These are phyloP conservation scores for Pachyrhynchus sulphureomaculatus DNA, from an alignment of 1,140 invertebrate genomes.

Conservation along the genomic window DNA sequence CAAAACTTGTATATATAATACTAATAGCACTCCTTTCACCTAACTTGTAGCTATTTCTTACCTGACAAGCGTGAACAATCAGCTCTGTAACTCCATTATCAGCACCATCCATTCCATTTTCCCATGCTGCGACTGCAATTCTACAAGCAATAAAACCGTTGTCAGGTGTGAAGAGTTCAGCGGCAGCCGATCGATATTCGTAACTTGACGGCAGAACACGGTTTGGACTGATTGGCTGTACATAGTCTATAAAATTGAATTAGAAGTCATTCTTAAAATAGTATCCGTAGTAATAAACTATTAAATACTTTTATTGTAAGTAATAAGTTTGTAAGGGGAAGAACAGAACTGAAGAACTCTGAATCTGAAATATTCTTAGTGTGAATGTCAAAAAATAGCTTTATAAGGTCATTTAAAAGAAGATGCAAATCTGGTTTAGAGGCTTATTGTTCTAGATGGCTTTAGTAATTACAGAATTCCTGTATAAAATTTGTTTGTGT, in stretches of 20 bases:
- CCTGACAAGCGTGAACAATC: slow-evolving; percentile 43
- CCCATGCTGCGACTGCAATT: slow-evolving; percentile 45
- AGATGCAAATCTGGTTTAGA: too few relatives aligned
- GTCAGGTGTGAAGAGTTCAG: slow-evolving; percentile 45
- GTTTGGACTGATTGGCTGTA: slow-evolving; percentile 38
- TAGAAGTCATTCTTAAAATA: background rate
- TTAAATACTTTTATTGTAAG: background rate
- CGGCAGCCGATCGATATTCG: slow-evolving; percentile 39
- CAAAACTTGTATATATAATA: too few relatives aligned
- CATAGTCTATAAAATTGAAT: slow-evolving; percentile 35
- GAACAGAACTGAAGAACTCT: too few relatives aligned
- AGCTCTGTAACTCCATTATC: slow-evolving; percentile 42
- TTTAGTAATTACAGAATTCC: too few relatives aligned
- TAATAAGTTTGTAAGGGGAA: slow-evolving; percentile 12
- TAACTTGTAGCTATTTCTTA: too few relatives aligned
- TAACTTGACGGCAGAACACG: slow-evolving; percentile 36
- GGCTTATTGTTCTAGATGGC: too few relatives aligned
- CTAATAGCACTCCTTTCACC: too few relatives aligned
- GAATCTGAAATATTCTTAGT: too few relatives aligned
- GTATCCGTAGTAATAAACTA: background rate
- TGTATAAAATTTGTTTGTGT: too few relatives aligned
- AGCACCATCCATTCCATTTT: slow-evolving; percentile 45
- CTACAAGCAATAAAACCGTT: slow-evolving; percentile 41
- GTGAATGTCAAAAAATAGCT: background rate
- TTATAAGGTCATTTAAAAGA: too few relatives aligned